Conservation (phyloP, 2,797 vertebrate genomes). For the Pitangus sulphuratus region DNA sequence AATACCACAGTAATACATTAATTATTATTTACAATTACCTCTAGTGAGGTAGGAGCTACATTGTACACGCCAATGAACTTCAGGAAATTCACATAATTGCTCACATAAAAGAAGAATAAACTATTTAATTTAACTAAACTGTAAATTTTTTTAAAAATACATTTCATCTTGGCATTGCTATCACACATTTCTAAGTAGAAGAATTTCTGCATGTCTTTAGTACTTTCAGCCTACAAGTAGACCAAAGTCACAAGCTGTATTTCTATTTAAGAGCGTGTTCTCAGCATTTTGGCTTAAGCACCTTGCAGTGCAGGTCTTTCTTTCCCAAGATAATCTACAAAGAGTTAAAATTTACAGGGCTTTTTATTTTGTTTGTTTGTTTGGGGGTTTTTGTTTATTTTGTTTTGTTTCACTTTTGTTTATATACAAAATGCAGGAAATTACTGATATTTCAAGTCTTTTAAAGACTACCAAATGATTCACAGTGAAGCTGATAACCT, state of each 20-base stretch:
- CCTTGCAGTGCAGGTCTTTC: neutral
- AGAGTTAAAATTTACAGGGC: neutral
- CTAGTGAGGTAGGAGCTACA: neutral
- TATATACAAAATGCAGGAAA: neutral
- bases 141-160: neutral
- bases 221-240: neutral
- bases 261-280: neutral
- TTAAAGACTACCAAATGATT: neutral
- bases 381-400: accelerated
- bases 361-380: too few species aligned
- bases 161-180: neutral
- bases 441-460: neutral
- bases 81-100: neutral
- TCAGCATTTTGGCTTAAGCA: neutral
- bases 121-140: neutral
- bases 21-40: neutral
- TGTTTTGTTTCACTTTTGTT: neutral
- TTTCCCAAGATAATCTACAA: neutral
- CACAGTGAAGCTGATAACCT: neutral
- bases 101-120: neutral
- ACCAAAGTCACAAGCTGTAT: neutral
- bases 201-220: neutral
- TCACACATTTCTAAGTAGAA: neutral
- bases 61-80: neutral
- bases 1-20: neutral